Conservation (phyloP, 2,888 invertebrate genomes). For the Drosophila birchii region DNA sequence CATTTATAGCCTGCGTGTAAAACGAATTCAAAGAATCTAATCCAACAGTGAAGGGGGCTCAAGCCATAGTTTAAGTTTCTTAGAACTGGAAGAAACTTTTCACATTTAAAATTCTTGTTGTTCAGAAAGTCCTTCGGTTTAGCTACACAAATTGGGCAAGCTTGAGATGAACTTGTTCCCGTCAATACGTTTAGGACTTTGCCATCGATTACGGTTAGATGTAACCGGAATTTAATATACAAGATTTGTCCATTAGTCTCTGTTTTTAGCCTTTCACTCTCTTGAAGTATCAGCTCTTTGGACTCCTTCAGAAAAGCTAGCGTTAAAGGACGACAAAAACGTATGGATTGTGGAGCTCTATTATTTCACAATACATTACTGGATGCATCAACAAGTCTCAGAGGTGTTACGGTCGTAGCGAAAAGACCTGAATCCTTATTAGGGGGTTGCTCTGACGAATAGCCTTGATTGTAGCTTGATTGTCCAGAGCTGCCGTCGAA, state of each 20-base stretch:
- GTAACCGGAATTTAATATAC: background rate
- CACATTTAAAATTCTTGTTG: background rate
- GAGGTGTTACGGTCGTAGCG: too few relatives aligned
- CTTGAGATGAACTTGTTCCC: background rate
- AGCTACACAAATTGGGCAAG: background rate
- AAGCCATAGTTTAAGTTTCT: background rate
- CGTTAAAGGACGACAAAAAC: too few relatives aligned
- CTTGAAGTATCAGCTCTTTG: too few relatives aligned
- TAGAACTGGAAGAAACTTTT: background rate
- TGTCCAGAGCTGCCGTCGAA: background rate
- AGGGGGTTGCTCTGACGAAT: background rate
- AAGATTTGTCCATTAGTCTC: background rate
- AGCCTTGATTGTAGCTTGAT: background rate
- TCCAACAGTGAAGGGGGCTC: background rate
- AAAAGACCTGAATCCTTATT: background rate
- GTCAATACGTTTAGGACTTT: background rate
- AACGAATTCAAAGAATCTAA: background rate
- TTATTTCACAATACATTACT: too few relatives aligned
- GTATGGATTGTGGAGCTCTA: too few relatives aligned
- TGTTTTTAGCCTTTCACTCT: too few relatives aligned
- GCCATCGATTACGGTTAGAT: background rate
- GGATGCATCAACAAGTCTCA: too few relatives aligned
- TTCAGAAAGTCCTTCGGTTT: background rate
- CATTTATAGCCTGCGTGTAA: constrained; percentile 5
- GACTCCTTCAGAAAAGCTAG: too few relatives aligned